Conservation (phyloP, 2,797 vertebrate species). For the Pitangus sulphuratus region DNA sequence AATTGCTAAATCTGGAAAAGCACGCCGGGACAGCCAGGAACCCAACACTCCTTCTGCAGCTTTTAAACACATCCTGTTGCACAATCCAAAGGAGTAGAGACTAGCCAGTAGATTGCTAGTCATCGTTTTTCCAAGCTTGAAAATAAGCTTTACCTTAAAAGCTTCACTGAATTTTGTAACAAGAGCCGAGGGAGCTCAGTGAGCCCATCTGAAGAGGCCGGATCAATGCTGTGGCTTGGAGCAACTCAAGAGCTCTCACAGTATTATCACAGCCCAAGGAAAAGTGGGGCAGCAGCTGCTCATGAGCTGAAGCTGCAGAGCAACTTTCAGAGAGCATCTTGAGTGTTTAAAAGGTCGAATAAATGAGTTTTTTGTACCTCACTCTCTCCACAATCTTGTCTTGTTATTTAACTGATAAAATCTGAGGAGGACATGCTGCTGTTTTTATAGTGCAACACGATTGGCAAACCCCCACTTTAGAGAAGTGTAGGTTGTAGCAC, state of each 20-base stretch:
- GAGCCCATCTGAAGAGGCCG: neutral
- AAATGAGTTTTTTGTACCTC: neutral
- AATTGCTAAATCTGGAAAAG: neutral
- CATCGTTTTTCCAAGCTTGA: neutral
- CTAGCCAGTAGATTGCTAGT: neutral
- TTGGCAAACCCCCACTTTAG: conserved; percentile 51
- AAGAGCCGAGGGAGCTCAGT: neutral
- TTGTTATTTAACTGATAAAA: conserved; percentile 22
- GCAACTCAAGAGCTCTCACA: neutral
- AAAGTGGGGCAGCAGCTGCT: neutral
- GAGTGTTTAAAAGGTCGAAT: conserved; percentile 2
- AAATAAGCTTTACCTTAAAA: neutral
- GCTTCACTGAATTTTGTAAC: neutral
- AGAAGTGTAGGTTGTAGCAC: conserved; percentile 53
- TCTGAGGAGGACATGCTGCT: conserved; percentile 18
- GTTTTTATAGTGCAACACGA: conserved; percentile 33
- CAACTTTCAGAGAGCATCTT: neutral
- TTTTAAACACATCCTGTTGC: neutral
- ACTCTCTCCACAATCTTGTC: neutral
- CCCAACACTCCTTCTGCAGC: accelerated
- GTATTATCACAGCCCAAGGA: neutral
- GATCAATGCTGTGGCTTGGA: neutral
- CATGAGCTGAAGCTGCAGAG: neutral
- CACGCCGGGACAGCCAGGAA: accelerated
- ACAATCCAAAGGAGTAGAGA: neutral